phyloP scores from a whole-genome alignment of 2,797 vertebrate species.

The Argya squamiceps region DNA sequence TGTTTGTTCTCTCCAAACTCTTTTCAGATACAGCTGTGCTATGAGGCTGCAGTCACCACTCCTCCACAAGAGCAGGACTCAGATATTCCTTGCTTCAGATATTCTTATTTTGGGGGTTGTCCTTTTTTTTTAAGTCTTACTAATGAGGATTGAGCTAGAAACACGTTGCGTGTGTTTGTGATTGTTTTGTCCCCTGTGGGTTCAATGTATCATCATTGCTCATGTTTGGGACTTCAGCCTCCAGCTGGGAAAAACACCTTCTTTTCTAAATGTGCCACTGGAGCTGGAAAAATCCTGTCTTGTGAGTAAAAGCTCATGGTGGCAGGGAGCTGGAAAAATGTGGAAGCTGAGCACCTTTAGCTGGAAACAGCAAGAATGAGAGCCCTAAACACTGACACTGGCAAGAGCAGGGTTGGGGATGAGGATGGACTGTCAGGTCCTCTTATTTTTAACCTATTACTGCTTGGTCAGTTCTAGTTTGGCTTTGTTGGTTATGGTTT shows the following conservation, averaged over 20 bases:
- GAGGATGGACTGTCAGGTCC: neutral
- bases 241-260: neutral
- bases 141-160: neutral
- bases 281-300: neutral
- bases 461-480: neutral
- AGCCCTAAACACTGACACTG: neutral
- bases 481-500: neutral
- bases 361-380: neutral
- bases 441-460: neutral
- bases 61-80: neutral
- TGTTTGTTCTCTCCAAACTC: neutral
- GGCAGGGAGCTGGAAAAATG: neutral
- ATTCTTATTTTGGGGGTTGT: neutral
- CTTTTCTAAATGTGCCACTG: rapidly evolving
- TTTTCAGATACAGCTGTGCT: rapidly evolving
- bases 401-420: neutral
- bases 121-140: neutral
- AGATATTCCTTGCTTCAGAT: rapidly evolving
- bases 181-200: neutral
- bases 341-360: neutral
- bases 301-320: neutral
- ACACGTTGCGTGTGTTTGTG: rapidly evolving
- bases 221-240: neutral
- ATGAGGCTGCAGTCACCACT: neutral
- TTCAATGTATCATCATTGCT: too few relatives aligned